Conservation (phyloP, 2,888 invertebrate genomes). For the Caenorhabditis sp. region DNA sequence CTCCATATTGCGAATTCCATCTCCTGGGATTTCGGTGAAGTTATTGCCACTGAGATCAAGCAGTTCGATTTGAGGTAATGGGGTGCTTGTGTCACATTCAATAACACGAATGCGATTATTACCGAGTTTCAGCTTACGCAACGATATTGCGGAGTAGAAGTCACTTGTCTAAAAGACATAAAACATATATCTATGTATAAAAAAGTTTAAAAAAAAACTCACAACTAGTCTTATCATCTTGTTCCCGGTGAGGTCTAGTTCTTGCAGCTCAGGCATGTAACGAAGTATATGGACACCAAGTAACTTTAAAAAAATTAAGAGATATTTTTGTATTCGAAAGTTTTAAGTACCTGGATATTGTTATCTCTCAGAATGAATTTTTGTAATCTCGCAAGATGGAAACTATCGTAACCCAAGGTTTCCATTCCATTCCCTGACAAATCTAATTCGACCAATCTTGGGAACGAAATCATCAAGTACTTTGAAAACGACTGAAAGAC, state of each 20-base stretch:
- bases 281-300: conserved; percentile 43
- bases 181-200: background rate
- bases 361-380: conserved; percentile 23
- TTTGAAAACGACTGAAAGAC: conserved; percentile 18
- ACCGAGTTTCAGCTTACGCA: conserved; percentile 29
- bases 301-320: conserved; percentile 10
- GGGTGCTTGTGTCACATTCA: conserved; percentile 36
- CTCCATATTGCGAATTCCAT: conserved; percentile 33
- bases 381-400: conserved; percentile 34
- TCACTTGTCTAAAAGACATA: conserved; percentile 48
- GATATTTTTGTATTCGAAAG: background rate
- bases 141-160: conserved; percentile 29
- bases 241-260: conserved; percentile 37
- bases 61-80: conserved; percentile 33
- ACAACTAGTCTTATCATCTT: conserved; percentile 35
- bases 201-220: background rate
- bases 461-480: conserved; percentile 25
- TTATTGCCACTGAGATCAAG: conserved; percentile 35
- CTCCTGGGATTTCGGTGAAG: conserved; percentile 25
- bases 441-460: conserved; percentile 30
- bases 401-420: conserved; percentile 35
- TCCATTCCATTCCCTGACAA: conserved; percentile 29
- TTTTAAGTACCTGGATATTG: conserved; percentile 6
- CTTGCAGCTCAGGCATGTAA: conserved; percentile 37
- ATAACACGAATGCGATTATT: conserved; percentile 30